Conservation (phyloP, 2,113 vertebrate genomes). For the Saguinus midas region DNA sequence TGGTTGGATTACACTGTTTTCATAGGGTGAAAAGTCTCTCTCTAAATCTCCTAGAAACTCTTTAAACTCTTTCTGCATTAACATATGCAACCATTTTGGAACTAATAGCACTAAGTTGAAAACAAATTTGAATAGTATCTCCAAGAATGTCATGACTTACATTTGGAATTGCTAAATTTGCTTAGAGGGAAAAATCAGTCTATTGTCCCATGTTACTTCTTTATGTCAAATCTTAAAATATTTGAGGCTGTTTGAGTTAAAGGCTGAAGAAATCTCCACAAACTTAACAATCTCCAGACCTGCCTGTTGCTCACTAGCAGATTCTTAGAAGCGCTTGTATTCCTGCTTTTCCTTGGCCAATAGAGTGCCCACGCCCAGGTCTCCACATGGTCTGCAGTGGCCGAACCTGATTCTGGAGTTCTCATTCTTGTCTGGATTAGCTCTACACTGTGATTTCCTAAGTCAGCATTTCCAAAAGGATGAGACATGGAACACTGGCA, state of each 20-base stretch:
- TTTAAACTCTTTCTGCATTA: neutral
- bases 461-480: neutral
- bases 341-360: fast-evolving
- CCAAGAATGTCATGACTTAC: neutral
- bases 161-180: constrained; percentile 37
- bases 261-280: neutral
- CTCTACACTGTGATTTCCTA: fast-evolving
- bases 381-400: fast-evolving
- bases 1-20: neutral
- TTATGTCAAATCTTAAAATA: neutral
- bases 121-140: constrained; percentile 39
- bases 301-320: neutral
- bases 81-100: neutral
- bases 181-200: neutral
- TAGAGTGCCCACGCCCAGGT: fast-evolving
- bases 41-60: neutral
- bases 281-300: neutral
- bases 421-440: fast-evolving
- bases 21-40: neutral
- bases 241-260: neutral
- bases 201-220: neutral
- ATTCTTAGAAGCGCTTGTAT: fast-evolving
- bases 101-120: constrained; percentile 45
- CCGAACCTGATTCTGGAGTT: fast-evolving
- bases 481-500: neutral